A percentile compares a stretch with the other conserved stretches of the same genome.
Evolutionary conservation across 2,113 vertebrate species (phyloP).

Genomic region (Passer domesticus): DNA sequence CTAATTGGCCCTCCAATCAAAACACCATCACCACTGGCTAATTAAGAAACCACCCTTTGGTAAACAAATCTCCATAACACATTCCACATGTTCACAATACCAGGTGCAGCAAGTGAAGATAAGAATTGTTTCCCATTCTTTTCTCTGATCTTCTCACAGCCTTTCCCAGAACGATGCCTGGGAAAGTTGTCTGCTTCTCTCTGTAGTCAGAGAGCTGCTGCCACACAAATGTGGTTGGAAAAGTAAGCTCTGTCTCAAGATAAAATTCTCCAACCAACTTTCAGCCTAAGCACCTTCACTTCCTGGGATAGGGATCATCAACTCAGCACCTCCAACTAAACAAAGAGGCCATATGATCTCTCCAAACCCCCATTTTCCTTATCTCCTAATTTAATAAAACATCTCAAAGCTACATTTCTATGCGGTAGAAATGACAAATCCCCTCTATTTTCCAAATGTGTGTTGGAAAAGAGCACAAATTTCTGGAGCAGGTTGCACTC

Average conservation of each 20-base stretch:
- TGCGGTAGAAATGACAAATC: neutral
- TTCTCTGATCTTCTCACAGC: neutral
- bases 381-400: neutral
- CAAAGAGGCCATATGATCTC: accelerated
- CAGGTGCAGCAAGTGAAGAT: neutral
- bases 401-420: neutral
- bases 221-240: neutral
- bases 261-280: neutral
- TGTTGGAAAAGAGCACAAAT: accelerated
- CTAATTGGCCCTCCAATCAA: neutral
- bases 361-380: neutral
- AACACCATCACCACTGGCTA: neutral
- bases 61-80: neutral
- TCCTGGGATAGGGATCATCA: accelerated
- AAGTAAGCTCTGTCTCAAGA: neutral
- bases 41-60: neutral
- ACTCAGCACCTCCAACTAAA: neutral
- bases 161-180: neutral
- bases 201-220: neutral
- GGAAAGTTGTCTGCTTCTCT: neutral
- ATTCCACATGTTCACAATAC: neutral
- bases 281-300: neutral
- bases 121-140: neutral
- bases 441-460: accelerated
- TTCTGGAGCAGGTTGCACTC: neutral